Evolutionary conservation across 2,797 vertebrate species (phyloP), one percentile per base, ranked within the genome.

Genomic region (Artibeus lituratus): DNA sequence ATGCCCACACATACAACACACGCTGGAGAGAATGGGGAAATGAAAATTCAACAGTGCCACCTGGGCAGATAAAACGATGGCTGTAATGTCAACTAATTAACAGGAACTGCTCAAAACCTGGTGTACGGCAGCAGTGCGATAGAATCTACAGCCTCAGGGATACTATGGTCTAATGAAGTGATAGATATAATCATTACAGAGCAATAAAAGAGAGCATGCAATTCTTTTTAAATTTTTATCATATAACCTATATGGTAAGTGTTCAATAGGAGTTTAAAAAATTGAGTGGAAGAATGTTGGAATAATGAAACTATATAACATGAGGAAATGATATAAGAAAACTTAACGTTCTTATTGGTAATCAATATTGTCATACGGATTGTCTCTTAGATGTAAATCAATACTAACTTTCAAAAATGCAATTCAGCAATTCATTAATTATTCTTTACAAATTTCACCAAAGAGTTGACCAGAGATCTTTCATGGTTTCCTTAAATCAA

Each of bases 391-490:
- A 82, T 92, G 93, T 84, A 97, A 96, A 97, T 96, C 93, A 78
- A 96, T 97, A 70, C n/a, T 70, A 94, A 88, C 86, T 74, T 93
- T 83, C n/a, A 90, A 96, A 97, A 94, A 93, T 92, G 86, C 96
- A 97, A 95, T 93, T 97, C 94, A 96, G 96, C 93, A 97, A 91
- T 83, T 91, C 73, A 96, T 93, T 96, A 97, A 92, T 95, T 97
- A 97, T 97, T 97, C 95, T 97, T 95, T 74, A 95, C 55, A 97
- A 96, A 96, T 57, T 95, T 84, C 76, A 92, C 78, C 35, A 29
- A 90, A 77, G 83, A 94, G 51, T 95, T 97, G 95, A 94, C 80
- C 94, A 87, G 93, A 90, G 86, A 91, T 90, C 76, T 90, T 85
- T 94, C 70, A 57, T 85, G 90, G 69, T 74, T 94, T 95, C 87